Conservation (phyloP, 64 coral and sea anemone species). For the Stylophora pistillata region DNA sequence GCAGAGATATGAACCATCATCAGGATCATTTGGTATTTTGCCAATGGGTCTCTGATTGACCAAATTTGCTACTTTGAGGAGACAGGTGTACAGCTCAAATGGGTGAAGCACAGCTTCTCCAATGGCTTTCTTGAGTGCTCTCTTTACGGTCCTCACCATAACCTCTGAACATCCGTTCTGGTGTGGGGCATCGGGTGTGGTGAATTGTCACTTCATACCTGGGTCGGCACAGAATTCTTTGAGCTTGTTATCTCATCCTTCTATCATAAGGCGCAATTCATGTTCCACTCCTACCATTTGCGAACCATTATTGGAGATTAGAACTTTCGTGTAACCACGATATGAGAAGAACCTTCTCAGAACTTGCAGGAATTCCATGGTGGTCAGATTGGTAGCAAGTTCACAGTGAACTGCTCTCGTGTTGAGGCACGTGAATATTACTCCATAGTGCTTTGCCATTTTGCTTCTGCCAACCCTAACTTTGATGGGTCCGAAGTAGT, state of each 20-base stretch:
- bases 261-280: conserved; percentile 49
- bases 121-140: conserved; percentile 53
- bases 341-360: conserved; percentile 34
- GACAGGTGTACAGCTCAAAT: conserved; percentile 56
- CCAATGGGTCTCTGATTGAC: conserved; percentile 68
- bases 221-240: conserved; percentile 30
- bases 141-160: conserved; percentile 47
- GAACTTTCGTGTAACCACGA: background rate
- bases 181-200: conserved; percentile 32
- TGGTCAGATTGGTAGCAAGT: conserved; percentile 7
- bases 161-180: conserved; percentile 66
- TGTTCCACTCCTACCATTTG: conserved; percentile 51
- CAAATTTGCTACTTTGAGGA: conserved; percentile 59
- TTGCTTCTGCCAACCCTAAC: conserved; percentile 45
- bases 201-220: conserved; percentile 47
- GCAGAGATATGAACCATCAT: conserved; percentile 42
- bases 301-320: conserved; percentile 54
- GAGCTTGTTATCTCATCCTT: conserved; percentile 29
- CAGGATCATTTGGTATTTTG: conserved; percentile 49
- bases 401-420: conserved; percentile 58
- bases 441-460: conserved; percentile 50
- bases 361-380: conserved; percentile 50
- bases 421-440: conserved; percentile 64
- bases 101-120: conserved; percentile 7
- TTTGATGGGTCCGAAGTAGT: conserved; percentile 51